A percentile compares a stretch with the other conserved stretches of the same genome.
Evolutionary conservation across 2,888 invertebrate species (phyloP).

Genomic region (Pristionchus fissidentatus): DNA sequence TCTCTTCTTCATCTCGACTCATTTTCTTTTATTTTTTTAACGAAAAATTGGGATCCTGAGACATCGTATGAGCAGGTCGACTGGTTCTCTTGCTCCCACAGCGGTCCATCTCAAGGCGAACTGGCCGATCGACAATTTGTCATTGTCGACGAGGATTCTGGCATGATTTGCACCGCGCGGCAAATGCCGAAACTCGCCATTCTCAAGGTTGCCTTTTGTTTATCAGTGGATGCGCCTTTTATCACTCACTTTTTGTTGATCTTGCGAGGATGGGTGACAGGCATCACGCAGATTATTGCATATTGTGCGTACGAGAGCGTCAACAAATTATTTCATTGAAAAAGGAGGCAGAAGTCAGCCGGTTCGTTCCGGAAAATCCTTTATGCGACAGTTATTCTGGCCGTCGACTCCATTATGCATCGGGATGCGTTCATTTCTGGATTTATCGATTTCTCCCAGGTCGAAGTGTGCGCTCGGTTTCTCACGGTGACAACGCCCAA

Average conservation of each 20-base stretch:
- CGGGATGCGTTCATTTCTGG: neutral
- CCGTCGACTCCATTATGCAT: neutral
- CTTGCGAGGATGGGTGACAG: neutral
- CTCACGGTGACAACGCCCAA: slow-evolving; percentile 27
- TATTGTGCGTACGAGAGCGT: too few relatives aligned
- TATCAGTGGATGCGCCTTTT: neutral
- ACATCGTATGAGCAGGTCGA: neutral
- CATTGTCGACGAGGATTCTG: slow-evolving; percentile 3
- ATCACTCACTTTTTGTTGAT: neutral
- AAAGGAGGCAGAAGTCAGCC: too few relatives aligned
- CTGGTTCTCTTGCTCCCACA: neutral
- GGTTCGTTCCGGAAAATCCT: neutral
- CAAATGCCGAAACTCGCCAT: slow-evolving; percentile 17
- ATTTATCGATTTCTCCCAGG: slow-evolving; percentile 8
- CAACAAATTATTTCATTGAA: neutral
- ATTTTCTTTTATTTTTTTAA: too few relatives aligned
- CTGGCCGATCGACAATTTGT: slow-evolving; percentile 32
- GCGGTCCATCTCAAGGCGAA: neutral
- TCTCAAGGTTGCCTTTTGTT: slow-evolving; percentile 6
- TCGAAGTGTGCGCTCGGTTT: slow-evolving; percentile 6
- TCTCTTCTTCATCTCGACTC: neutral
- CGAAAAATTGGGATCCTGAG: neutral
- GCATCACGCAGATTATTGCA: neutral
- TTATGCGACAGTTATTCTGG: neutral
- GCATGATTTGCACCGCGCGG: neutral